phyloP scores from a whole-genome alignment of 1,140 invertebrate genomes.

The Brachionus plicatilis region DNA sequence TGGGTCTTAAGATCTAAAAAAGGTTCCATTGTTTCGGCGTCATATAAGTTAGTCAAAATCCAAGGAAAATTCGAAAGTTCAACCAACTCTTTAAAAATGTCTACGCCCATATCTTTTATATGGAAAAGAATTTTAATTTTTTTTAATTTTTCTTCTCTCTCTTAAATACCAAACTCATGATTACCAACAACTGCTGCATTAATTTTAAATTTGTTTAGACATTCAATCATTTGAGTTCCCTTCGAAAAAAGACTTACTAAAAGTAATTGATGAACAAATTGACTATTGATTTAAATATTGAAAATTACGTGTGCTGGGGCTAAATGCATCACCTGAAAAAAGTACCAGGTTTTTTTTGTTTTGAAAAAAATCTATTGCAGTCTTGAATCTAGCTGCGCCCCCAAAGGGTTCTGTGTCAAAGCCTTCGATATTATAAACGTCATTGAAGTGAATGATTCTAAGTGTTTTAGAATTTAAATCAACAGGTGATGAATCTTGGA shows the following conservation, averaged over 20 bases:
- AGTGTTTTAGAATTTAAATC: neutral
- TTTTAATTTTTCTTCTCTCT: neutral
- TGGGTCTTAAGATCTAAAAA: constrained; percentile 74
- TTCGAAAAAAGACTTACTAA: constrained; percentile 82
- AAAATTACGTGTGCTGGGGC: constrained; percentile 77
- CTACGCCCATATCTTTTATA: constrained; percentile 75
- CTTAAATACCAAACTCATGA: constrained; percentile 78
- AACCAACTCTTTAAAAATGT: constrained; percentile 69
- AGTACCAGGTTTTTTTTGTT: constrained; percentile 67
- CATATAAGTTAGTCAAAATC: constrained; percentile 83
- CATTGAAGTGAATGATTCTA: constrained; percentile 69
- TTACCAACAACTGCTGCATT: constrained; percentile 85
- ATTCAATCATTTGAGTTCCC: constrained; percentile 83
- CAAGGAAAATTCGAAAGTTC: constrained; percentile 75
- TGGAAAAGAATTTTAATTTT: neutral
- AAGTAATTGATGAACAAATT: constrained; percentile 46
- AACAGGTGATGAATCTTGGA: neutral
- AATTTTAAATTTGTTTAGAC: constrained; percentile 71
- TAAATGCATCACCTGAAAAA: constrained; percentile 84
- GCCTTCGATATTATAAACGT: constrained; percentile 83
- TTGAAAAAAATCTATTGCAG: constrained; percentile 68
- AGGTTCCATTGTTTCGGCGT: constrained; percentile 74
- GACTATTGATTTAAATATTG: neutral
- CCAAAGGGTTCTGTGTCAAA: constrained; percentile 66
- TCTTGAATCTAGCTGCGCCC: constrained; percentile 73